Evolutionary conservation across 2,888 invertebrate genomes (phyloP).

Genomic region (Heliconius ethilla): DNA sequence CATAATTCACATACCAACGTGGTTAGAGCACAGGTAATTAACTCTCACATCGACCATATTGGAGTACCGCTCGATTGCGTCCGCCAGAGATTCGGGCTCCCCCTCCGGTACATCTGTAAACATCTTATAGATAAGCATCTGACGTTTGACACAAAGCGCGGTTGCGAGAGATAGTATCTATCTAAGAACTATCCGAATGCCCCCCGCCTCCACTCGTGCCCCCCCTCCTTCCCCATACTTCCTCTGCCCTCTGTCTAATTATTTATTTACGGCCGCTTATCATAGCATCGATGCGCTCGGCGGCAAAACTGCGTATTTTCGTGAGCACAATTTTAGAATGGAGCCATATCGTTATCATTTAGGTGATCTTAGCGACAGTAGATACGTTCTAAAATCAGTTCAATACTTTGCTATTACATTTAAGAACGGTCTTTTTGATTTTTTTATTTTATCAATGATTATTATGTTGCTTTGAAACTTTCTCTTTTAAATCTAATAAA

Average conservation of each 20-base stretch:
- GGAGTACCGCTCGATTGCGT: conserved; percentile 72
- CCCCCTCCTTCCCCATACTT: conserved; percentile 46
- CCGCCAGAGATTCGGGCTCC: conserved; percentile 69
- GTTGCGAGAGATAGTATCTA: conserved; percentile 77
- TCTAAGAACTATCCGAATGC: conserved; percentile 75
- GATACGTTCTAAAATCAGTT: conserved; percentile 43
- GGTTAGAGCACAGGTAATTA: conserved; percentile 62
- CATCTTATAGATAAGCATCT: conserved; percentile 78
- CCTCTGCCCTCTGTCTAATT: conserved; percentile 75
- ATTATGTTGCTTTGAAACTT: conserved; percentile 18
- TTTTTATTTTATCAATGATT: conserved; percentile 32
- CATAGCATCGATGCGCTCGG: conserved; percentile 78
- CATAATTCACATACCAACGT: conserved; percentile 41
- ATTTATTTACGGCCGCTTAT: conserved; percentile 79
- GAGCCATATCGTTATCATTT: conserved; percentile 66
- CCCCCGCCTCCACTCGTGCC: conserved; percentile 50
- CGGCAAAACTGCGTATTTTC: conserved; percentile 73
- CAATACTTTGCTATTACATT: conserved; percentile 48
- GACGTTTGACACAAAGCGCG: conserved; percentile 82
- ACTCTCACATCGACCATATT: conserved; percentile 69
- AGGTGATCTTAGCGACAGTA: conserved; percentile 69
- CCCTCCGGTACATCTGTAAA: conserved; percentile 80
- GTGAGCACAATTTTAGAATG: conserved; percentile 75
- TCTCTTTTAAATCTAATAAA: neutral
- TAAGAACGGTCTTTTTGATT: conserved; percentile 29